Evolutionary conservation across 2,797 vertebrate species (phyloP).

Genomic region (Leptoclinus maculatus): DNA sequence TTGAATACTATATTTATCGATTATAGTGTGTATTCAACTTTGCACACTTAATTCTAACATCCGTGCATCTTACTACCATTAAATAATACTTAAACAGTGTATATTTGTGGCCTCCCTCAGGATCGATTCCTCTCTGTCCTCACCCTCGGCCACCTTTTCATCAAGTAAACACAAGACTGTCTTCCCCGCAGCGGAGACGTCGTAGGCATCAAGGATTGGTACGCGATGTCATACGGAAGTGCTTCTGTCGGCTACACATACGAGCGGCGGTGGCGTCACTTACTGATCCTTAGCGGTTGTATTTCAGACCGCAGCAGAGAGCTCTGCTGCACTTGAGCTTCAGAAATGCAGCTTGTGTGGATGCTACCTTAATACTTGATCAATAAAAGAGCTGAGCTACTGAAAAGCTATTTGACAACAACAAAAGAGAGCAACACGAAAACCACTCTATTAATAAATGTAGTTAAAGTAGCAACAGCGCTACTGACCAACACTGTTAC

Average conservation of each 20-base stretch:
- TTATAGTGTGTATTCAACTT: not conserved
- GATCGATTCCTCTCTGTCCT: not conserved
- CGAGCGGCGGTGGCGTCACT: not conserved
- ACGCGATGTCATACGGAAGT: no score
- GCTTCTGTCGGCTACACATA: no score
- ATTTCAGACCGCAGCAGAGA: not conserved
- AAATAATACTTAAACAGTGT: not conserved
- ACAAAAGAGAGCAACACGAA: no score
- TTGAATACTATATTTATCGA: not conserved
- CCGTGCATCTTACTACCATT: not conserved
- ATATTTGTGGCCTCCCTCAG: not conserved
- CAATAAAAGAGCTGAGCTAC: not conserved
- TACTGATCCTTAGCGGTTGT: not conserved
- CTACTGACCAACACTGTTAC: not conserved
- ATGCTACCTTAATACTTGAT: no score
- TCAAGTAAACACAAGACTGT: not conserved
- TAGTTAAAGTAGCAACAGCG: rapidly evolving
- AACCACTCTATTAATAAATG: no score
- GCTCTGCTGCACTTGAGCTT: no score
- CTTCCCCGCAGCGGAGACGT: no score
- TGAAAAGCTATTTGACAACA: no score
- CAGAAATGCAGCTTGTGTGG: no score
- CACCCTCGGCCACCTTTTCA: no score
- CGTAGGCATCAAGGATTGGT: no score
- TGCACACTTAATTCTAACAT: not conserved